Evolutionary conservation across 2,888 invertebrate genomes (phyloP), one percentile per base, ranked within the genome.

Genomic region (Epistrophella euchroma): DNA sequence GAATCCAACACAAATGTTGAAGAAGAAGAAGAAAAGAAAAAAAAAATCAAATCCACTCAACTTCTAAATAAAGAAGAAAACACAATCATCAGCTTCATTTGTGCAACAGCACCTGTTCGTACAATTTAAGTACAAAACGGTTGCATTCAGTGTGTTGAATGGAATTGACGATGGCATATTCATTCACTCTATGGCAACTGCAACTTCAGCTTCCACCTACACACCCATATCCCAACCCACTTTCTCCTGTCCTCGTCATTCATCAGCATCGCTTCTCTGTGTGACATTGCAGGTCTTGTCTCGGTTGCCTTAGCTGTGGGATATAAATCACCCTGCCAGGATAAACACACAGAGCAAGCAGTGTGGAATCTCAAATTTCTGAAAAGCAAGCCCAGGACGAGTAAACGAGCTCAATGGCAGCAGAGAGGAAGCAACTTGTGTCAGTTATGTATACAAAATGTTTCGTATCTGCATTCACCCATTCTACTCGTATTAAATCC

Each of bases 71-170:
- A 73, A 68, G 32, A 50, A 28, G 45, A 66, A 77, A 79, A 74
- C 70, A 79, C 35, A 79, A 79, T 79, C 79, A 84, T 79, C 64
- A 75, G 68, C 40, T 74, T 83, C 58, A 78, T 83, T 82, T 70
- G 56, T 73, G 62, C 13, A 71, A 37, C 35, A 60, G 66, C 76
- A 85, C 85, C 80, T 85, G 85, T 73, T 73, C 71, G 15, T 66
- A 56, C 80, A 76, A 72, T 85, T 76, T 66, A 64, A 64, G 58
- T 28, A 62, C 47, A 70, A 62, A 77, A 64, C 68, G 47, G 60
- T 72, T 80, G 85, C 75, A 68, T 79, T 71, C 71, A 37, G 43
- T 82, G 43, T 82, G 60, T 22, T 60, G 73, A 68, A 68, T 50
- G 37, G 37, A 22, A 79, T 84, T 58, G 76, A 81, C 72, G 76